These are phyloP conservation scores for Drosophila bocki DNA, from an alignment of 1,140 invertebrate species.

Conservation along the genomic window DNA sequence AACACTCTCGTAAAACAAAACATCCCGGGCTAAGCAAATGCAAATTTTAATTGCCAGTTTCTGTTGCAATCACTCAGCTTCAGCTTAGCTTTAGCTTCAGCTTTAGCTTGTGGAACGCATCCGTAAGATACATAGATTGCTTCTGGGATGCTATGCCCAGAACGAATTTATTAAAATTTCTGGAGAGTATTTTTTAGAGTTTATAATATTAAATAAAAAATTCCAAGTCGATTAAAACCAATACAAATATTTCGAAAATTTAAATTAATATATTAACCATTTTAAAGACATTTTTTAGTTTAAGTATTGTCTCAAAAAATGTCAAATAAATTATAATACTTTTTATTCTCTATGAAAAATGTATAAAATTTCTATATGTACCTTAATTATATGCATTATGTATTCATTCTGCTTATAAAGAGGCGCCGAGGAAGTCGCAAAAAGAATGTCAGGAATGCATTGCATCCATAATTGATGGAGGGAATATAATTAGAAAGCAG, in stretches of 20 bases:
- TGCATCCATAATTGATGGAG: slow-evolving; percentile 27
- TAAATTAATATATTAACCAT: too few relatives aligned
- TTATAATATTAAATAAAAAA: background rate
- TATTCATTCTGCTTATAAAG: slow-evolving; percentile 13
- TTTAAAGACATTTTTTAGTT: too few relatives aligned
- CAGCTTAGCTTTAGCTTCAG: background rate
- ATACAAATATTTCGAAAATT: too few relatives aligned
- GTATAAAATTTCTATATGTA: too few relatives aligned
- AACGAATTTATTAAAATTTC: background rate
- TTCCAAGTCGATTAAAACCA: background rate
- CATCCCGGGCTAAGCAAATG: slow-evolving; percentile 49
- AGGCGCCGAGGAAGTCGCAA: slow-evolving; percentile 26
- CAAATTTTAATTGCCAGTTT: slow-evolving; percentile 44
- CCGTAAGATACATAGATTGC: slow-evolving; percentile 10
- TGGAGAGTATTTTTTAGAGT: too few relatives aligned
- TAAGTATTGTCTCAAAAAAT: too few relatives aligned
- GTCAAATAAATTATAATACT: background rate
- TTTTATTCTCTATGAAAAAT: too few relatives aligned
- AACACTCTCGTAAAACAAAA: slow-evolving; percentile 41
- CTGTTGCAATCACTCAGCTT: slow-evolving; percentile 56
- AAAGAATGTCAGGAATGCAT: slow-evolving; percentile 33
- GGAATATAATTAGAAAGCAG: slow-evolving; percentile 38
- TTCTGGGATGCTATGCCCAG: background rate
- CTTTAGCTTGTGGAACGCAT: slow-evolving; percentile 1
- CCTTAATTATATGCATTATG: background rate